Conservation (phyloP, 2,797 vertebrate genomes). For the Myotis vivesi region DNA sequence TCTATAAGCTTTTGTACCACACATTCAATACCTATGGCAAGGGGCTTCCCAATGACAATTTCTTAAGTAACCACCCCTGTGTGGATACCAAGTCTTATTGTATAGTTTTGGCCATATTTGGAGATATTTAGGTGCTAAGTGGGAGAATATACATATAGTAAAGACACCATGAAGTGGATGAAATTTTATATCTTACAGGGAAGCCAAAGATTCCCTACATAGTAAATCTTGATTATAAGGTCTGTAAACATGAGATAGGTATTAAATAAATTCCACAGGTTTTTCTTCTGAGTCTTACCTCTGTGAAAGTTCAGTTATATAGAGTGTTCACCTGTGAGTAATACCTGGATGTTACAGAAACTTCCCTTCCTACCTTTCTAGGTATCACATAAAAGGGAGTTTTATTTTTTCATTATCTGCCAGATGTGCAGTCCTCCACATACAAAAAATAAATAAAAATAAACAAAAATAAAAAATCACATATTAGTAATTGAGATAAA, state of each 20-base stretch:
- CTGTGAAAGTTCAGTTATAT: neutral
- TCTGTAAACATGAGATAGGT: neutral
- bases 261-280: neutral
- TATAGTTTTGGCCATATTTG: neutral
- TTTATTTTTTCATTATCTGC: neutral
- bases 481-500: neutral
- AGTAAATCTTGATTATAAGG: neutral
- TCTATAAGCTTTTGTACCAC: neutral
- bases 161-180: neutral
- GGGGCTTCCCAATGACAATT: neutral
- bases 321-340: neutral
- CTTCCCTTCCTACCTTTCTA: neutral
- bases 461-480: neutral
- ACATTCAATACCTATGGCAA: neutral
- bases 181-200: neutral
- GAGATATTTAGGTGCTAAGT: neutral
- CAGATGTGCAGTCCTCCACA: neutral
- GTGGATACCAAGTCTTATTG: neutral
- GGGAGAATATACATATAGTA: neutral
- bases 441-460: neutral
- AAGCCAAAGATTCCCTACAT: neutral
- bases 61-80: neutral
- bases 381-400: neutral
- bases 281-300: neutral
- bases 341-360: neutral